phyloP scores from a whole-genome alignment of 1,140 invertebrate species.

The Anoplophora glabripennis region DNA sequence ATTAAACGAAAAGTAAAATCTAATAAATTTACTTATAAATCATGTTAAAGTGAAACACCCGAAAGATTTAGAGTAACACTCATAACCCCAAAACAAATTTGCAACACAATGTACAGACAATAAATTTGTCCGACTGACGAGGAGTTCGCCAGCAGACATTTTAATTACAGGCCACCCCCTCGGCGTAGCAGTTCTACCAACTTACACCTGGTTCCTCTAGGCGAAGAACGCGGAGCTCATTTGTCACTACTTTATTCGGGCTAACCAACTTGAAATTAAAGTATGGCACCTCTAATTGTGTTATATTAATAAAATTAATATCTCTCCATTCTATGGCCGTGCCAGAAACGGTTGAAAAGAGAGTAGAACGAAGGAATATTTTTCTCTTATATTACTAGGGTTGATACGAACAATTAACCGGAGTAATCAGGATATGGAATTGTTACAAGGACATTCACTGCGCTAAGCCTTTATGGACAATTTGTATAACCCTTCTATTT shows the following conservation, averaged over 20 bases:
- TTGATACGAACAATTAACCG: too few species aligned
- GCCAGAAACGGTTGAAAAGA: too few species aligned
- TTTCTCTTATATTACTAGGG: too few species aligned
- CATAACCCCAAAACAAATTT: slow-evolving; percentile 44
- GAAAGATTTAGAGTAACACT: slow-evolving; percentile 25
- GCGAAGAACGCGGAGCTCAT: slow-evolving; percentile 24
- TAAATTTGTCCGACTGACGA: slow-evolving; percentile 43
- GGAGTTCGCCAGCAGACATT: slow-evolving; percentile 40
- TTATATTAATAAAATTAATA: neutral
- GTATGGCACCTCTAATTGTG: slow-evolving; percentile 1
- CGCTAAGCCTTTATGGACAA: too few species aligned
- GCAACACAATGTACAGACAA: slow-evolving; percentile 39
- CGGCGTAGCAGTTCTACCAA: slow-evolving; percentile 16
- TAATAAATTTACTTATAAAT: slow-evolving; percentile 7
- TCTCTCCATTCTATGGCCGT: too few species aligned
- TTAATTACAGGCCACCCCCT: slow-evolving; percentile 38
- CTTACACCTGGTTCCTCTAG: slow-evolving; percentile 33
- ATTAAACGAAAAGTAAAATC: slow-evolving; percentile 7
- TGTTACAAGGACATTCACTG: too few species aligned
- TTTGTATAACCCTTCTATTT: too few species aligned
- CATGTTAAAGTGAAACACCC: neutral
- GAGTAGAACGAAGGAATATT: too few species aligned
- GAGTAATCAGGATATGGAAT: too few species aligned
- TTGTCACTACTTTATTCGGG: slow-evolving; percentile 23
- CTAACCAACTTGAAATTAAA: slow-evolving; percentile 16